Percentiles rank a stretch among this genome's conserved stretches.
Conservation (phyloP, 2,888 invertebrate species). For the Thysanoteuthis rhombus region DNA sequence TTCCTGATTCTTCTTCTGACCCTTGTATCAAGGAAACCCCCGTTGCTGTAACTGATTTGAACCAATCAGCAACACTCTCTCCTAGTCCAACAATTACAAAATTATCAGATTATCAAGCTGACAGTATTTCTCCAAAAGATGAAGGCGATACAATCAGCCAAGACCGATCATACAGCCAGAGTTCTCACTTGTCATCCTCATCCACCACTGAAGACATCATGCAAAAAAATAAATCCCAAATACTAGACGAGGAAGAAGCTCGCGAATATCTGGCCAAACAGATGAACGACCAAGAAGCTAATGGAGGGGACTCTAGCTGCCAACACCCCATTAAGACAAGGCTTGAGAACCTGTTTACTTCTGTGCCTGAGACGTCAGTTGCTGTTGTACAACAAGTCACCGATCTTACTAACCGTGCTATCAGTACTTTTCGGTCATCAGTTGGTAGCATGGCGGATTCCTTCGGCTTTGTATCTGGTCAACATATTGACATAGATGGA, state of each 20-base stretch:
- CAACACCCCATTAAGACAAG: slow-evolving; percentile 27
- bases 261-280: slow-evolving; percentile 81
- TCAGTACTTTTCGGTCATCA: slow-evolving; percentile 49
- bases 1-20: neutral
- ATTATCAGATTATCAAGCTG: neutral
- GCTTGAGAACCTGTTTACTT: slow-evolving; percentile 33
- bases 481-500: slow-evolving; percentile 35
- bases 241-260: slow-evolving; percentile 83
- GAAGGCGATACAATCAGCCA: neutral
- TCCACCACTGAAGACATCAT: neutral
- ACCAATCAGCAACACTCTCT: neutral
- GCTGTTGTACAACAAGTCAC: slow-evolving; percentile 50
- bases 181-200: neutral
- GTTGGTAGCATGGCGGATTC: slow-evolving; percentile 42
- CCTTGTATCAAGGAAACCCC: neutral
- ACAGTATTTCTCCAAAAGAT: neutral
- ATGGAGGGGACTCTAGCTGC: slow-evolving; percentile 31
- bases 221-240: slow-evolving; percentile 50
- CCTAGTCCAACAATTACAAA: neutral
- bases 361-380: slow-evolving; percentile 35
- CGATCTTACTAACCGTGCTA: slow-evolving; percentile 56
- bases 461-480: slow-evolving; percentile 35
- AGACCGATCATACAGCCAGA: neutral
- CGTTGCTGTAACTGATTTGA: neutral
- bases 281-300: slow-evolving; percentile 46